Percentiles rank a stretch among this genome's conserved stretches.
These are phyloP conservation scores for Rhagoletis zephyria DNA, from an alignment of 1,140 invertebrate genomes.

Conservation along the genomic window DNA sequence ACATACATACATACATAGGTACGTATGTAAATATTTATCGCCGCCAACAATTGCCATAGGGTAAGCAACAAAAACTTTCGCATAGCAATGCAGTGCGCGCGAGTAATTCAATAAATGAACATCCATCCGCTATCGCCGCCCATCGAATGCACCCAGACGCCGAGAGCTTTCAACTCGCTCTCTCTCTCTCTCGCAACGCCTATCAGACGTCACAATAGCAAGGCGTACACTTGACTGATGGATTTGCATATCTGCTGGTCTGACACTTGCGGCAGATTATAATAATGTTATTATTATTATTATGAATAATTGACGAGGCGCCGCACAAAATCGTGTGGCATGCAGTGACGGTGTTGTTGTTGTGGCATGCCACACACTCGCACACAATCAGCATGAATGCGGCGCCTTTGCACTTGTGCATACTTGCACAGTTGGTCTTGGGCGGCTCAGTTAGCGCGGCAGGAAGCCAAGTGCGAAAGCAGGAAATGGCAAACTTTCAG, in stretches of 20 bases:
- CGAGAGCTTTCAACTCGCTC: background rate
- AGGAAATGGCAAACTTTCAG: constrained; percentile 43
- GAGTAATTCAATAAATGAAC: constrained; percentile 30
- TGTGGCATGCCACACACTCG: constrained; percentile 34
- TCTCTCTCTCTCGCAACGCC: background rate
- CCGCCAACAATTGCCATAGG: background rate
- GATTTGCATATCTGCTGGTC: constrained; percentile 46
- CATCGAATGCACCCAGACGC: background rate
- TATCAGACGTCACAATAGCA: background rate
- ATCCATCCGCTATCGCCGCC: background rate
- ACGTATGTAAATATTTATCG: background rate
- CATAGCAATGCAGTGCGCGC: constrained; percentile 17
- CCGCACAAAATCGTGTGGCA: constrained; percentile 24
- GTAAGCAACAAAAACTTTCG: background rate
- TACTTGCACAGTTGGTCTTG: background rate
- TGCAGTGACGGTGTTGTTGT: constrained; percentile 20
- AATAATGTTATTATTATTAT: constrained; percentile 51
- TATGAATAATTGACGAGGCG: constrained; percentile 42
- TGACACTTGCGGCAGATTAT: constrained; percentile 50
- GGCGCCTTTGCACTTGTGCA: background rate
- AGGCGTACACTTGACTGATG: constrained; percentile 34
- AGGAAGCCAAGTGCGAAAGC: constrained; percentile 46
- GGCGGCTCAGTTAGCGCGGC: background rate
- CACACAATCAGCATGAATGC: constrained; percentile 22
- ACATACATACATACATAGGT: background rate